Percentiles rank a stretch among this genome's conserved stretches.
These are phyloP conservation scores for Lepus townsendii DNA, from an alignment of 2,797 vertebrate species.

Conservation along the genomic window DNA sequence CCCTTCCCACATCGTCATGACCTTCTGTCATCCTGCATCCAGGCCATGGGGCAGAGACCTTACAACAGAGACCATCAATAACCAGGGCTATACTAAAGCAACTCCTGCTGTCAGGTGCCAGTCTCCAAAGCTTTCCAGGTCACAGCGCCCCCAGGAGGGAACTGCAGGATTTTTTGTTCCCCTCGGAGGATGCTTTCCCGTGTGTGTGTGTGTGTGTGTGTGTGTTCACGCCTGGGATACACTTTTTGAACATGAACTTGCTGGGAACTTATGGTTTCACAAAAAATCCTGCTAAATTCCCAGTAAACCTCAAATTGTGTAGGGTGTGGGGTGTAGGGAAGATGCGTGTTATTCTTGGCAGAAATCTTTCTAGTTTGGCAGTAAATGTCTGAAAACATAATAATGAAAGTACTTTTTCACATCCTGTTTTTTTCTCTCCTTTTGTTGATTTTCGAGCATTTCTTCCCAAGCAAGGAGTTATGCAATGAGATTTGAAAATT, in stretches of 20 bases:
- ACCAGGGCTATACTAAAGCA: neutral
- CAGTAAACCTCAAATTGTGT: slow-evolving; percentile 69
- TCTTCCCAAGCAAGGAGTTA: slow-evolving; percentile 75
- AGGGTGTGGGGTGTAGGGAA: slow-evolving; percentile 57
- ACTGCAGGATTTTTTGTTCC: neutral
- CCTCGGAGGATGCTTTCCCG: neutral
- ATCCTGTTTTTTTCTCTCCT: slow-evolving; percentile 66
- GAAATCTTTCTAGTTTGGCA: slow-evolving; percentile 58
- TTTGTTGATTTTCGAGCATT: slow-evolving; percentile 77
- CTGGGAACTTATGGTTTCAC: slow-evolving; percentile 58
- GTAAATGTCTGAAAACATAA: slow-evolving; percentile 65
- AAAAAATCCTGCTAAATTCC: slow-evolving; percentile 58
- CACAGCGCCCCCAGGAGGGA: neutral
- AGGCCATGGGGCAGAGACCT: slow-evolving; percentile 19
- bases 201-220: neutral
- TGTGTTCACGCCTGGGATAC: slow-evolving; percentile 6
- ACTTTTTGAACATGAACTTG: slow-evolving; percentile 55
- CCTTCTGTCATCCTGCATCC: neutral
- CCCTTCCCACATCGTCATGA: neutral
- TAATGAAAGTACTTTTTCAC: slow-evolving; percentile 70
- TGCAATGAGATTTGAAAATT: slow-evolving; percentile 62
- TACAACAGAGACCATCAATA: neutral
- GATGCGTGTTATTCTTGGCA: slow-evolving; percentile 72
- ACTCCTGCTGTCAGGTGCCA: no score
- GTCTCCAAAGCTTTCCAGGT: neutral